These are phyloP conservation scores for Poecile montanus DNA, from an alignment of 2,797 vertebrate genomes.

Conservation along the genomic window DNA sequence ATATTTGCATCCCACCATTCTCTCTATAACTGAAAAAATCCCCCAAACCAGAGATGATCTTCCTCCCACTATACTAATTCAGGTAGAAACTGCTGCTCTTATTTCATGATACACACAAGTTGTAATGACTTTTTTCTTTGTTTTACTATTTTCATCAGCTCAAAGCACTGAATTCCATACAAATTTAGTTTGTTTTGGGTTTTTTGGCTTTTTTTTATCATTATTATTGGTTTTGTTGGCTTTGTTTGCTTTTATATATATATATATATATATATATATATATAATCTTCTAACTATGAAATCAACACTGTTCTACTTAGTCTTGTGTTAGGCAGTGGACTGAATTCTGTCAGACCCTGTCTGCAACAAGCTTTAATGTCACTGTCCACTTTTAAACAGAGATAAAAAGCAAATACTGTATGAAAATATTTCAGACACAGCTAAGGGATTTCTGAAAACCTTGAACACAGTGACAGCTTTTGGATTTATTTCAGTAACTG, in stretches of 20 bases:
- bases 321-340: not conserved
- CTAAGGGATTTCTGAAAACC: not conserved
- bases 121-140: not conserved
- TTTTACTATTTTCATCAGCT: not conserved
- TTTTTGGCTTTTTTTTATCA: accelerated
- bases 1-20: not conserved
- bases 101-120: not conserved
- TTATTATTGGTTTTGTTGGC: accelerated
- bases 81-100: not conserved
- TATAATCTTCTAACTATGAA: not conserved
- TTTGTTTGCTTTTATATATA: not conserved
- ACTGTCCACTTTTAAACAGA: not conserved
- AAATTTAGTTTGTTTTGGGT: not conserved
- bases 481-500: not conserved
- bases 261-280: too few relatives aligned
- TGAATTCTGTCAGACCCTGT: not conserved
- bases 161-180: not conserved
- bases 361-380: not conserved
- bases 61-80: not conserved
- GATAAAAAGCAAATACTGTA: not conserved
- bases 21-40: not conserved
- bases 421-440: not conserved
- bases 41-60: not conserved
- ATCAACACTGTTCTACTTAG: not conserved
- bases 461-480: not conserved